A percentile compares a stretch with the other conserved stretches of the same genome.
These are phyloP conservation scores for Junonia oenone DNA, from an alignment of 2,888 invertebrate genomes.

Conservation along the genomic window DNA sequence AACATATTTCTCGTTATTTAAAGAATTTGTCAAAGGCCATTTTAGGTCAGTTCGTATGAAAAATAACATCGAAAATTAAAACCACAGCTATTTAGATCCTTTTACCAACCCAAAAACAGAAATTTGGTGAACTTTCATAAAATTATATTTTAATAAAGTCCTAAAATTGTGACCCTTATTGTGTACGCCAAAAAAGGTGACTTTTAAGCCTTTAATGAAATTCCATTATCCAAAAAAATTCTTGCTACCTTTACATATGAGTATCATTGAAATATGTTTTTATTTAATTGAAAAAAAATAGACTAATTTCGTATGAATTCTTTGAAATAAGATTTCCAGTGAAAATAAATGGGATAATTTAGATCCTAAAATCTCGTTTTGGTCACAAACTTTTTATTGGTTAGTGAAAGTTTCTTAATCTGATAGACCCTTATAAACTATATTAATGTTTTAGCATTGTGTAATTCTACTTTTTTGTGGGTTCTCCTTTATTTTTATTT, in stretches of 20 bases:
- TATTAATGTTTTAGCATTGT: neutral
- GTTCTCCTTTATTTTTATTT: neutral
- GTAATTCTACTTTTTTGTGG: neutral
- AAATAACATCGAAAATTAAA: too few species aligned
- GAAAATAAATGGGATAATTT: conserved; percentile 9
- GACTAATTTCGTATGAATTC: too few species aligned
- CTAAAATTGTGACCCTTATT: conserved; percentile 5
- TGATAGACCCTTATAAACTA: neutral
- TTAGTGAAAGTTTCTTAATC: neutral
- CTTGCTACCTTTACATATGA: conserved; percentile 25
- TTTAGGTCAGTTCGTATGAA: too few species aligned
- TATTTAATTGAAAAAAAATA: too few species aligned
- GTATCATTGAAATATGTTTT: too few species aligned
- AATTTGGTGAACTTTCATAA: neutral
- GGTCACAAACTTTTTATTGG: conserved; percentile 9
- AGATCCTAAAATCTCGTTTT: neutral
- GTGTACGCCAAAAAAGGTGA: conserved; percentile 2
- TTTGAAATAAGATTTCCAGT: neutral
- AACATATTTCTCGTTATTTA: neutral
- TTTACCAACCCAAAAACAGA: neutral
- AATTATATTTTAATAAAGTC: neutral
- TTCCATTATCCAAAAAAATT: conserved; percentile 27
- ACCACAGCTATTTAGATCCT: neutral
- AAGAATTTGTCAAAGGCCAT: too few species aligned
- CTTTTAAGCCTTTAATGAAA: conserved; percentile 28